phyloP scores from a whole-genome alignment of 2,797 vertebrate genomes.

The Poliocrania exsul region DNA sequence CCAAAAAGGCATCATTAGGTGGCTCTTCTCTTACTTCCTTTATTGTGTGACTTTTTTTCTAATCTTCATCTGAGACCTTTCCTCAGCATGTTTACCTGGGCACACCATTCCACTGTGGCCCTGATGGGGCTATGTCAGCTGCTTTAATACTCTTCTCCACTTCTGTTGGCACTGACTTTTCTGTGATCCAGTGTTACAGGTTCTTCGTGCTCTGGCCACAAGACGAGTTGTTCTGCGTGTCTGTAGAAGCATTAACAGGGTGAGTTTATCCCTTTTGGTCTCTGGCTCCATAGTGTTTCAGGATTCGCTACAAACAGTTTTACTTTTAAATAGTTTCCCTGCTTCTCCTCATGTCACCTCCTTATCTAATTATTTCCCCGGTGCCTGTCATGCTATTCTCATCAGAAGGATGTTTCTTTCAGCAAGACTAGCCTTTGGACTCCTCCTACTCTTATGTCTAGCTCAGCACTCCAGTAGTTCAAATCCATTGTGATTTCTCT shows the following conservation, averaged over 20 bases:
- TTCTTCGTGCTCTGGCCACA: neutral
- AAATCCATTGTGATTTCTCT: neutral
- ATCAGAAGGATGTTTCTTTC: neutral
- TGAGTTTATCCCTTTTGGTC: neutral
- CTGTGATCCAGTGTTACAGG: neutral
- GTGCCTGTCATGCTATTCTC: neutral
- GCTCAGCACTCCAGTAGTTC: neutral
- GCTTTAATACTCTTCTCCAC: rapidly evolving
- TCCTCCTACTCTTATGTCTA: neutral
- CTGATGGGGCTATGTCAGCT: neutral
- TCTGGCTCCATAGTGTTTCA: neutral
- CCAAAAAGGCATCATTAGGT: neutral
- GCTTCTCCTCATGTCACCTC: neutral
- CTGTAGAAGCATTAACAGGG: neutral
- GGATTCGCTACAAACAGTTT: neutral
- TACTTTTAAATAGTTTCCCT: neutral
- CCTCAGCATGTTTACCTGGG: neutral
- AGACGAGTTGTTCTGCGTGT: neutral
- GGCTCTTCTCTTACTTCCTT: neutral
- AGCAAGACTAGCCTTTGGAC: neutral
- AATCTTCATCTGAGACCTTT: neutral
- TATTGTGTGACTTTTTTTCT: neutral
- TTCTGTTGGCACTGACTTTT: neutral
- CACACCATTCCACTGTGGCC: rapidly evolving
- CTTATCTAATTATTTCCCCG: neutral